A percentile compares a stretch with the other conserved stretches of the same genome.
These are phyloP conservation scores for Artibeus lituratus DNA, from an alignment of 2,797 vertebrate genomes.

Conservation along the genomic window DNA sequence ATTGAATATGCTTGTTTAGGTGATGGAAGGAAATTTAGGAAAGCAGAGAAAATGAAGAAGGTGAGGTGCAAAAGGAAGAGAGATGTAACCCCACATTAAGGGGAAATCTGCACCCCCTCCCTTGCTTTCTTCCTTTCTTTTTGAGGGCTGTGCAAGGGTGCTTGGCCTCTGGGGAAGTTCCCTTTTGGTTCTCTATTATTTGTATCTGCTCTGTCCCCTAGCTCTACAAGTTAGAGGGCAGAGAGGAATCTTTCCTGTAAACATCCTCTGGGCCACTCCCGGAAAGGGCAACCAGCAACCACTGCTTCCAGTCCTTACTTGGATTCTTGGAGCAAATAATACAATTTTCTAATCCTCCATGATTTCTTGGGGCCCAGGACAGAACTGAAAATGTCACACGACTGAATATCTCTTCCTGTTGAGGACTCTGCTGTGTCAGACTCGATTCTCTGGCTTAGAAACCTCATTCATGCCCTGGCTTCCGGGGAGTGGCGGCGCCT, in stretches of 20 bases:
- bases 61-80: background rate
- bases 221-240: conserved; percentile 39
- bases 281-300: conserved; percentile 59
- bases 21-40: conserved; percentile 33
- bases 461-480: background rate
- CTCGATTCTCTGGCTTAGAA: background rate
- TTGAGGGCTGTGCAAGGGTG: background rate
- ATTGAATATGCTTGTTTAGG: background rate
- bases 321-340: conserved; percentile 42
- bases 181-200: background rate
- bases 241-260: conserved; percentile 66
- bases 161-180: conserved; percentile 5
- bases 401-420: background rate
- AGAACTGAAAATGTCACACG: conserved; percentile 19
- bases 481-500: background rate
- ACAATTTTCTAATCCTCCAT: conserved; percentile 31
- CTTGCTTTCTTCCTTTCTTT: background rate
- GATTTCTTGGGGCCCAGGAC: conserved; percentile 12
- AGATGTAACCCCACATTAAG: no score
- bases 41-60: background rate
- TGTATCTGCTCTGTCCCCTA: background rate
- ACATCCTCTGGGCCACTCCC: conserved; percentile 58
- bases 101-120: rapidly evolving
- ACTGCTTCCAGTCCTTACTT: conserved; percentile 67
- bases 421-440: background rate